A percentile compares a stretch with the other conserved stretches of the same genome.
phyloP scores from a whole-genome alignment of 2,797 vertebrate species.

The Echeneis naucrates region DNA sequence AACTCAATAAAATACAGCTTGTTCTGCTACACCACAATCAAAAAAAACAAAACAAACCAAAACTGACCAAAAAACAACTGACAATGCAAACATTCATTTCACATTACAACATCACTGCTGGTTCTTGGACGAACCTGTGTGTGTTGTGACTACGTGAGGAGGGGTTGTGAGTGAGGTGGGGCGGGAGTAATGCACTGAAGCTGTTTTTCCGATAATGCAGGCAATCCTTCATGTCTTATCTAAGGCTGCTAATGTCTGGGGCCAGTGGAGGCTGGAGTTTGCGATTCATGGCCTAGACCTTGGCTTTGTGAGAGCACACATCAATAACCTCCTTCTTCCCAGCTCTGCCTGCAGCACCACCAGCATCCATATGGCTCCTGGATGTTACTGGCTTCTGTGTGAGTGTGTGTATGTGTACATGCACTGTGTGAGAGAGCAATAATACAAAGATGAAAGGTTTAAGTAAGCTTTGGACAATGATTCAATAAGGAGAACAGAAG shows the following conservation, averaged over 20 bases:
- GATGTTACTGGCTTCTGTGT: constrained; percentile 75
- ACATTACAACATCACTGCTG: constrained; percentile 11
- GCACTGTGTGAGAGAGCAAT: neutral
- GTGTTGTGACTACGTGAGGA: constrained; percentile 33
- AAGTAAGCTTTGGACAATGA: constrained; percentile 45
- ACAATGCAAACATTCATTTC: constrained; percentile 11
- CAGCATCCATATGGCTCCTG: constrained; percentile 84
- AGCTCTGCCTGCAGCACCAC: constrained; percentile 49
- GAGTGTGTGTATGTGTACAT: constrained; percentile 20
- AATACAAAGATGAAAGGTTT: constrained; percentile 56
- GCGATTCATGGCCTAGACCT: constrained; percentile 88
- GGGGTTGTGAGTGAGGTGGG: constrained; percentile 11
- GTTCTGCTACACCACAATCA: neutral
- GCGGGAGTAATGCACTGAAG: constrained; percentile 65
- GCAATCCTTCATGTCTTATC: constrained; percentile 88
- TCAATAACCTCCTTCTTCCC: constrained; percentile 85
- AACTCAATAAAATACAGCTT: neutral
- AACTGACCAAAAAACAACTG: too few species aligned
- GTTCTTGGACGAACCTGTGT: neutral
- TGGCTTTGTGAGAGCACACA: constrained; percentile 88
- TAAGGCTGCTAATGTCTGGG: constrained; percentile 87
- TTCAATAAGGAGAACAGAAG: constrained; percentile 39
- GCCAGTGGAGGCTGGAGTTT: constrained; percentile 83
- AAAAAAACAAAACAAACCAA: constrained; percentile 1
- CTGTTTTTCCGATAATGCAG: constrained; percentile 82